phyloP scores from a whole-genome alignment of 2,797 vertebrate species.

The Esox masquinongy region DNA sequence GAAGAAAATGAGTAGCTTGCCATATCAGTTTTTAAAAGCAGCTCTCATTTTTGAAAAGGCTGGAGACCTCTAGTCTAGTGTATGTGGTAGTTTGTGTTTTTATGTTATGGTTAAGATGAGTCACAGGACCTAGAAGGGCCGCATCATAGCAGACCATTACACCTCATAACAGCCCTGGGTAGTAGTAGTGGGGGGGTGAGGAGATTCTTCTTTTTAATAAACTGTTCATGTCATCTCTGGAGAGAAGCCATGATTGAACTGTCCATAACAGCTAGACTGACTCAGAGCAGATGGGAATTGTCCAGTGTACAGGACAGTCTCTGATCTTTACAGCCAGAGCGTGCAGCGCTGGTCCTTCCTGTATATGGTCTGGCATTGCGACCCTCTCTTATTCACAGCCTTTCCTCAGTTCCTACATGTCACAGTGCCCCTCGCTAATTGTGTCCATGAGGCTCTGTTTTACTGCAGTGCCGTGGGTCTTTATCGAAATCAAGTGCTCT shows the following conservation, averaged over 20 bases:
- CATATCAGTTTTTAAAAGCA: no score
- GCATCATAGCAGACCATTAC: neutral
- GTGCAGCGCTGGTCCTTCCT: neutral
- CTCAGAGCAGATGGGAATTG: neutral
- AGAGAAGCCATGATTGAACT: neutral
- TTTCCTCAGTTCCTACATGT: conserved; percentile 19
- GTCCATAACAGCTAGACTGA: neutral
- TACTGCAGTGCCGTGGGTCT: conserved; percentile 5
- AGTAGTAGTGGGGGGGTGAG: neutral
- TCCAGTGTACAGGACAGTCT: neutral
- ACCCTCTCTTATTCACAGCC: neutral
- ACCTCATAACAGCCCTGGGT: neutral
- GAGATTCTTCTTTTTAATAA: neutral
- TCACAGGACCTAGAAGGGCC: neutral
- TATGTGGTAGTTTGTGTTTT: neutral
- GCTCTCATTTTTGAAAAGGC: no score
- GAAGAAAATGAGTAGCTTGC: no score
- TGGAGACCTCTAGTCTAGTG: neutral
- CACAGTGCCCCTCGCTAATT: conserved; percentile 12
- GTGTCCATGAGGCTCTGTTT: conserved; percentile 17
- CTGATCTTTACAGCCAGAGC: neutral
- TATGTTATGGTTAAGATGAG: neutral
- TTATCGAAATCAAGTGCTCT: conserved; percentile 21
- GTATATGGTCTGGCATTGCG: neutral
- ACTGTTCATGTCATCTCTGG: neutral